Percentiles rank a stretch among this genome's conserved stretches.
Conservation (phyloP, 2,797 vertebrate genomes). For the Denticeps clupeoides region DNA sequence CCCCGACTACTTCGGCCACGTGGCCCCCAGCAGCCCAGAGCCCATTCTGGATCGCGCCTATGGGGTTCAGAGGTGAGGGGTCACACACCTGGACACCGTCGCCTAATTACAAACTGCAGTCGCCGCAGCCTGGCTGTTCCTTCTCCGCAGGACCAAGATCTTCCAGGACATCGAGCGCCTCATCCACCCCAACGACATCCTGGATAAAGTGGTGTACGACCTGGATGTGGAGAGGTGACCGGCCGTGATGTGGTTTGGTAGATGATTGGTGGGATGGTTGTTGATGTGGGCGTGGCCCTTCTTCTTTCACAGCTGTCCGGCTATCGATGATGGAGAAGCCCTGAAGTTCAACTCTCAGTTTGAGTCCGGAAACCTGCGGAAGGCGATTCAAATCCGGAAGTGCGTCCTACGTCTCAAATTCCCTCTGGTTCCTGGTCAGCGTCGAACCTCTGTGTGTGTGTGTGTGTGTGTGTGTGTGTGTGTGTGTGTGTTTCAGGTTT, state of each 20-base stretch:
- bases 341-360: conserved; percentile 97
- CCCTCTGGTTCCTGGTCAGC: too few relatives aligned
- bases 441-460: neutral
- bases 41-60: conserved; percentile 85
- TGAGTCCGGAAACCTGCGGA: conserved; percentile 94
- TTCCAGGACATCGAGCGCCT: conserved; percentile 95
- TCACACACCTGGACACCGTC: neutral
- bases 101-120: too few relatives aligned
- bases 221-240: conserved; percentile 80
- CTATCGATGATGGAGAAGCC: conserved; percentile 72
- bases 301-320: conserved; percentile 51
- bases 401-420: conserved; percentile 46
- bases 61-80: conserved; percentile 87
- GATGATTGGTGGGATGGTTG: neutral
- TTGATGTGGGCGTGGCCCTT: neutral
- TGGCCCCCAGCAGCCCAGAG: conserved; percentile 79
- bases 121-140: neutral
- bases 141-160: conserved; percentile 84
- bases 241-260: too few relatives aligned
- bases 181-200: conserved; percentile 85
- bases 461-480: conserved; percentile 12
- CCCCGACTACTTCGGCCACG: conserved; percentile 94
- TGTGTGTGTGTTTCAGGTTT: conserved; percentile 54
- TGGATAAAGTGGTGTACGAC: conserved; percentile 92
- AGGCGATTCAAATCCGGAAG: conserved; percentile 94